Base-by-base conservation (phyloP, 1,140 invertebrate genomes). In the Psix sp. region DNA sequence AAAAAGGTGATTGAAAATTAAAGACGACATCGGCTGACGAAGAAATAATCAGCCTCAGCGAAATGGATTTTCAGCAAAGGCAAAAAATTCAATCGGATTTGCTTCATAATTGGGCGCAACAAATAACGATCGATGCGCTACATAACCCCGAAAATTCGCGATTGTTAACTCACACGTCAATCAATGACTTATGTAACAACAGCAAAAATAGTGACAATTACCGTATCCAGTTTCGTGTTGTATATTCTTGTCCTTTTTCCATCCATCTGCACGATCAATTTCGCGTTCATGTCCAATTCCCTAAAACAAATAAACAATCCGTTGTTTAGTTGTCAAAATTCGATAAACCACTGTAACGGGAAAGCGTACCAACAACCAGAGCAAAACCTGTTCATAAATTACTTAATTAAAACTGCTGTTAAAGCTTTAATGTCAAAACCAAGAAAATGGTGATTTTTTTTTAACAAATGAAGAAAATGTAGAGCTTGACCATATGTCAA, bases 221-320 rank as follows among this genome's bases (percentile, higher is more conserved):
- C 67, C 57, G 57, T 72, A 31, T 72, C 67, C 29, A 59, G 4
- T 26, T 95, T 95, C 39, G 90, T 90, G 80, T 94, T 95, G 18
- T 91, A 89, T 59, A 96, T 91, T 63, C 93, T 90, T 57, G 95
- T 96, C 78, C 93, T 95, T 85, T 95, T 95, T 26, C 91, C 93
- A 77, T 94, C 92, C 94, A 96, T 96, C 83, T 95, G 91, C 63
- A 96, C 92, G 79, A 96, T 95, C 72, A 92, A 88, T 80, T 94
- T 92, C 33, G 94, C 92, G 72, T 92, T 91, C 93, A 96, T 92
- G 76, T 94, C 93, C 76, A 91, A 87, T 85, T 96, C 94, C 88
- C 94, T 96, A 88, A 29, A 91, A 91, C n/a, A n/a, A 79, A 83
- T 72, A 5, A 78, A 71, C 65, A 38, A 11, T 2, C 13, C 13